phyloP scores from a whole-genome alignment of 2,113 vertebrate genomes.

The Sander lucioperca region DNA sequence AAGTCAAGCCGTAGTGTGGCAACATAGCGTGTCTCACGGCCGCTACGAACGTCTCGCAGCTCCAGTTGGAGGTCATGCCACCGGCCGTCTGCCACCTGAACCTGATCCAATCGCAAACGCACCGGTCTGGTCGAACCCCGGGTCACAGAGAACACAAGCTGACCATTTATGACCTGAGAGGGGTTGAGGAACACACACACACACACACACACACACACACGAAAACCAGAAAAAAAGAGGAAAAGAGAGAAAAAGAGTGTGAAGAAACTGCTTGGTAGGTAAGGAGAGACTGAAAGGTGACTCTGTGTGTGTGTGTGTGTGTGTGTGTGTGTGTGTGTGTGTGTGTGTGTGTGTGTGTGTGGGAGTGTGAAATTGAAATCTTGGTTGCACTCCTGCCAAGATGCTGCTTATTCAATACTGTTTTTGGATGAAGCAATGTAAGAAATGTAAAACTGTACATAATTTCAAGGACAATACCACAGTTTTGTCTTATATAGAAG shows the following conservation, averaged over 20 bases:
- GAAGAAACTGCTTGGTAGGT: neutral
- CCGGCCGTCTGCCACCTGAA: conserved; percentile 91
- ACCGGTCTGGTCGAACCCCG: conserved; percentile 86
- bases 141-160: conserved; percentile 92
- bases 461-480: neutral
- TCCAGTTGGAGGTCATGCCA: conserved; percentile 98
- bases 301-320: neutral
- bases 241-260: neutral
- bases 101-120: conserved; percentile 91
- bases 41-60: conserved; percentile 90
- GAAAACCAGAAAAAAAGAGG: neutral
- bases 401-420: conserved; percentile 4
- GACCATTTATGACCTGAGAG: conserved; percentile 89
- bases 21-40: conserved; percentile 89
- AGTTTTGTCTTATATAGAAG: neutral
- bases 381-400: conserved; percentile 8
- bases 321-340: neutral
- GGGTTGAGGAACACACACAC: neutral
- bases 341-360: neutral
- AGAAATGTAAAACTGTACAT: neutral
- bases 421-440: conserved; percentile 4
- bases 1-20: conserved; percentile 94
- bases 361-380: conserved; percentile 35
- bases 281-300: neutral
- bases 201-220: neutral